Base-by-base conservation (phyloP, 1,140 invertebrate species). In the Drosophila ogumai region DNA sequence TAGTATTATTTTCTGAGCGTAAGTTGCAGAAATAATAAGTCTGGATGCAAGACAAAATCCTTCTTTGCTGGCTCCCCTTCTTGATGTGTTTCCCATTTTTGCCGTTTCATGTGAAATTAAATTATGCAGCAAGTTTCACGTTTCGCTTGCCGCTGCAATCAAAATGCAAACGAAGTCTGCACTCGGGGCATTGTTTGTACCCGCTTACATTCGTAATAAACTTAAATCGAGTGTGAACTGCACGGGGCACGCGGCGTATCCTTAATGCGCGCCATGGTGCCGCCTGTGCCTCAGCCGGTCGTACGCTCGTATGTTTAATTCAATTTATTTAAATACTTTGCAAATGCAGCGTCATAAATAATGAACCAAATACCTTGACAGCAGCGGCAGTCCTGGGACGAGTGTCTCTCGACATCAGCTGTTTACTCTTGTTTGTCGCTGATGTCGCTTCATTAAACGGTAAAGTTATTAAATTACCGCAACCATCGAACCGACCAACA, bases 381-480 rank as follows among this genome's bases (percentile, higher is more conserved):
- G 50, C 46, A 68, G 50, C 46, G 50, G 41, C 50, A 19, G 34
- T 66, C 50, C 41, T 50, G 12, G 25, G 41, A 28, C 50, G 64
- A 56, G 52, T 49, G 41, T 59, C 36, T 59, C 34, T 31, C 67
- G 54, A 50, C 76, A 85, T 90, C 85, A 88, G 85, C 81, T 88
- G 74, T 77, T 77, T 77, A 60, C 52, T 68, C 67, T 77, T 77
- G 64, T 76, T 76, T 68, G 63, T 56, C 67, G 65, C 50, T 40
- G 44, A 66, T 79, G 81, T 81, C 75, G 81, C 81, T 90, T 90
- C 86, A 90, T 90, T 90, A 90, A 90, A 85, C 77, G 81, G 81
- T 55, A 81, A 81, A 90, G 85, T 90, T 90, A 90, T 90, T 90
- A 90, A 90, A 90, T 90, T 90, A 90, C 85, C 85, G 67, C 81